Evolutionary conservation across 2,113 vertebrate species (phyloP).

Genomic region (Tragelaphus buxtoni): DNA sequence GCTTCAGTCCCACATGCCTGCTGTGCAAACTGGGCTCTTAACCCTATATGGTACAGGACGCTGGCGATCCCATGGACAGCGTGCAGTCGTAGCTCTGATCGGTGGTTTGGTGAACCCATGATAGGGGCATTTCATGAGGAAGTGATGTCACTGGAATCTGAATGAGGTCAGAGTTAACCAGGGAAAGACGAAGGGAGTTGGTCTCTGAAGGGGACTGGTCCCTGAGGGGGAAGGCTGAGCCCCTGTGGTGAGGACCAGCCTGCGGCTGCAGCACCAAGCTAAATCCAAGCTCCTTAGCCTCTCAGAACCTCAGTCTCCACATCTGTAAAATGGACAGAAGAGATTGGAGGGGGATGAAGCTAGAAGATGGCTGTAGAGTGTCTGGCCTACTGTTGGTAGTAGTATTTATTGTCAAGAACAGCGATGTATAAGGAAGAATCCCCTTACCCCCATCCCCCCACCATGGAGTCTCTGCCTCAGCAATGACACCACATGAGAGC

Average conservation of each 20-base stretch:
- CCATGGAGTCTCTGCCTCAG: neutral
- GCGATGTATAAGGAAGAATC: neutral
- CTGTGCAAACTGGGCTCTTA: neutral
- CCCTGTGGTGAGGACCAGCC: neutral
- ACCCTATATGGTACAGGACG: fast-evolving
- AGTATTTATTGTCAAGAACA: neutral
- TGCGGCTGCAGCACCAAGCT: fast-evolving
- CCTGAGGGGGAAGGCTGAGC: no score
- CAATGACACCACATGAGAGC: neutral
- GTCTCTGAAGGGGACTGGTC: neutral
- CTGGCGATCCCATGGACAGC: fast-evolving
- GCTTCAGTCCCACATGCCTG: fast-evolving
- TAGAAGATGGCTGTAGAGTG: neutral
- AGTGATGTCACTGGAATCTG: neutral
- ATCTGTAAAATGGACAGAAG: neutral
- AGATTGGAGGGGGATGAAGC: neutral
- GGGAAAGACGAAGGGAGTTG: neutral
- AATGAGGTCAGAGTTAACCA: neutral
- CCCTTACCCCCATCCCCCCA: fast-evolving
- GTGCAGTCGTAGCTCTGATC: neutral
- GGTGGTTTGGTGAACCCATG: fast-evolving
- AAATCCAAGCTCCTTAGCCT: neutral
- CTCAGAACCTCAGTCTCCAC: neutral
- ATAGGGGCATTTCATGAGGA: neutral
- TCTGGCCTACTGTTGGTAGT: fast-evolving